Conservation (phyloP, 2,113 vertebrate species). For the Megaleporinus macrocephalus region DNA sequence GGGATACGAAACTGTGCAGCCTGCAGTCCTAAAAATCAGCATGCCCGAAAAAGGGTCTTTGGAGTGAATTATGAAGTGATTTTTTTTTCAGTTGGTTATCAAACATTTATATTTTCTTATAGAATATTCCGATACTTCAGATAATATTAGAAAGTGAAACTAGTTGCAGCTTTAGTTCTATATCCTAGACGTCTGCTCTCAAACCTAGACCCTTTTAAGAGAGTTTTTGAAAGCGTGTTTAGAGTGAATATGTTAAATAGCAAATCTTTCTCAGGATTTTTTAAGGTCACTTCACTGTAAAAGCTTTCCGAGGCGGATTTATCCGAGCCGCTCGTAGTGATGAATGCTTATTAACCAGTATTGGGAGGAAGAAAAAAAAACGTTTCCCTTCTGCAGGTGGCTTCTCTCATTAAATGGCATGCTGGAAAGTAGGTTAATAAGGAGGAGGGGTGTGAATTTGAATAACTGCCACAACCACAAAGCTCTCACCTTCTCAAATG, state of each 20-base stretch:
- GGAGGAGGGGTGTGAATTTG: background rate
- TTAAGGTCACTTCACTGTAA: background rate
- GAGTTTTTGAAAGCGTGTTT: background rate
- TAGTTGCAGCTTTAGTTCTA: too few species aligned
- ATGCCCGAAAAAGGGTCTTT: too few species aligned
- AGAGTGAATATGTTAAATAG: background rate
- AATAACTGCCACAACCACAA: constrained; percentile 4
- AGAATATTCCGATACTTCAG: too few species aligned
- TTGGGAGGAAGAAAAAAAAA: background rate
- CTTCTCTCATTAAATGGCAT: constrained; percentile 14
- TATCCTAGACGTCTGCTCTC: too few species aligned
- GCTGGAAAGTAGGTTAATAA: constrained; percentile 27
- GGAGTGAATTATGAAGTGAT: too few species aligned
- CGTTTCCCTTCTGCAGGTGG: constrained; percentile 23
- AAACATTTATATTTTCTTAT: too few species aligned
- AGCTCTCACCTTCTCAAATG: constrained; percentile 26
- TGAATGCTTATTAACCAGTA: background rate
- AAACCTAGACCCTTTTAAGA: too few species aligned
- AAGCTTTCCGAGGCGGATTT: constrained; percentile 7
- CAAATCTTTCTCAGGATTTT: background rate
- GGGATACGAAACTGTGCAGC: too few species aligned
- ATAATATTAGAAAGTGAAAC: too few species aligned
- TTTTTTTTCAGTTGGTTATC: too few species aligned
- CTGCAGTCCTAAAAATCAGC: too few species aligned
- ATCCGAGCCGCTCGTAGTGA: background rate